Evolutionary conservation across 2,888 invertebrate genomes (phyloP).

Genomic region (Synergus itoensis): DNA sequence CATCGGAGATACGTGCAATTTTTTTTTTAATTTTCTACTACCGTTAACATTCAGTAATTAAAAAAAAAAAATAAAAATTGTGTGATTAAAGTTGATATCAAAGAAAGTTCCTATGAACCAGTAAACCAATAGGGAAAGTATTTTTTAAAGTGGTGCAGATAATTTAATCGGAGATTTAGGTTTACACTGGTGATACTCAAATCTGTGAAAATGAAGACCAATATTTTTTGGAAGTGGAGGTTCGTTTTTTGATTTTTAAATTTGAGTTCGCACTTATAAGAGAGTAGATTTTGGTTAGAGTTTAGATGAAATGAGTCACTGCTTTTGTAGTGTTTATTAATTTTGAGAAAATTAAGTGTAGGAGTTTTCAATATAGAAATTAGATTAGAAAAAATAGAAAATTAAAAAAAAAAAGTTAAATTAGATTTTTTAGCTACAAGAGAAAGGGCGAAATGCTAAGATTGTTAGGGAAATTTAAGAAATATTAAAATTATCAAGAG

Average conservation of each 20-base stretch:
- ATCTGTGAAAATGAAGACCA: conserved; percentile 12
- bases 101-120: conserved; percentile 8
- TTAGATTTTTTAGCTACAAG: no score
- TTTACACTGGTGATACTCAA: not conserved
- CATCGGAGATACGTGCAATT: not conserved
- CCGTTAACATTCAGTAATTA: conserved; percentile 19
- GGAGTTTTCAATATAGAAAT: no score
- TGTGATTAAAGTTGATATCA: conserved; percentile 14
- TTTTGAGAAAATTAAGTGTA: no score
- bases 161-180: not conserved
- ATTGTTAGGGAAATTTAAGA: no score
- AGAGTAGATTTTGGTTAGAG: no score
- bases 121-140: not conserved
- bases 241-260: conserved; percentile 7
- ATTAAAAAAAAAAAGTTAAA: no score
- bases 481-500: no score
- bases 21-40: conserved; percentile 30
- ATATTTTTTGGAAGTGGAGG: conserved; percentile 16
- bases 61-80: conserved; percentile 24
- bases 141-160: conserved; percentile 17
- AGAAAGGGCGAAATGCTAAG: no score
- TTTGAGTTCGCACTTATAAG: not conserved
- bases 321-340: no score
- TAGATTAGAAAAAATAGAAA: no score
- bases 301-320: no score